phyloP scores from a whole-genome alignment of 1,140 invertebrate species.

The Heliconius hewitsoni region DNA sequence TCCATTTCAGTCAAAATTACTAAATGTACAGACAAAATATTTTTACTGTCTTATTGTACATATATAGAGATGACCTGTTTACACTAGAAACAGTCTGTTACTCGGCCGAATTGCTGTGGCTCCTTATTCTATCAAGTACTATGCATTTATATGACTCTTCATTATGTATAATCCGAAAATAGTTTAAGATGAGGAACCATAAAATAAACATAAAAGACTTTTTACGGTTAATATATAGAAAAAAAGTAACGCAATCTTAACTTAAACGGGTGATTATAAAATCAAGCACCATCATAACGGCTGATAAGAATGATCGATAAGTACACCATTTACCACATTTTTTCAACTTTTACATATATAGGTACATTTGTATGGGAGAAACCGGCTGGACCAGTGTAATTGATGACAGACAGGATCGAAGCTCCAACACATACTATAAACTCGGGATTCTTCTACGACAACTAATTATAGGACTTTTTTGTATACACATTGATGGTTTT shows the following conservation, averaged over 20 bases:
- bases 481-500: conserved; percentile 24
- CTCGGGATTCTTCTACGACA: background rate
- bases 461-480: background rate
- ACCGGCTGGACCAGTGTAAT: conserved; percentile 46
- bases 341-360: conserved; percentile 33
- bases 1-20: too few species aligned
- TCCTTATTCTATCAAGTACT: too few species aligned
- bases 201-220: too few species aligned
- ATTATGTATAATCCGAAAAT: background rate
- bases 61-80: too few species aligned
- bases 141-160: too few species aligned
- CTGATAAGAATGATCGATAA: conserved; percentile 40
- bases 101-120: too few species aligned
- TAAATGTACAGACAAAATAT: too few species aligned
- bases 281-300: conserved; percentile 32
- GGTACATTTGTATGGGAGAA: conserved; percentile 30
- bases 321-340: conserved; percentile 38
- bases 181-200: background rate
- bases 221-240: background rate
- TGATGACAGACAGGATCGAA: conserved; percentile 49
- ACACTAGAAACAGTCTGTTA: too few species aligned
- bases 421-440: conserved; percentile 23
- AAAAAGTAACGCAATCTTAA: conserved; percentile 19
- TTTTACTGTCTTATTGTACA: too few species aligned
- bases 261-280: conserved; percentile 28